These are phyloP conservation scores for Rynchops niger DNA, from an alignment of 2,113 vertebrate species.

Conservation along the genomic window DNA sequence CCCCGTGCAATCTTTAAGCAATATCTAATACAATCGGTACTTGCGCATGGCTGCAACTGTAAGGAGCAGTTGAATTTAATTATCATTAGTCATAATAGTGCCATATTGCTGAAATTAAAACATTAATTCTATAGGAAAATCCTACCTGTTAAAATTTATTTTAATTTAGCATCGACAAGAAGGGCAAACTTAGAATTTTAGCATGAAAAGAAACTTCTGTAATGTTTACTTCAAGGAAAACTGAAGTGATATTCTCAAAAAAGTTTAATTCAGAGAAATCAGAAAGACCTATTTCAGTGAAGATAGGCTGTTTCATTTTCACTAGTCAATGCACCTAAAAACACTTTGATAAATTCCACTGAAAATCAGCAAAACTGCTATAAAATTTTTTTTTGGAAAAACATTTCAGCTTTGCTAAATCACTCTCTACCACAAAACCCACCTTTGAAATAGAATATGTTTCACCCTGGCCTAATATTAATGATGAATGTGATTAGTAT, in stretches of 20 bases:
- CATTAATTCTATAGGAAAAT: neutral
- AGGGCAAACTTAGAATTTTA: neutral
- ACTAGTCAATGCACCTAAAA: neutral
- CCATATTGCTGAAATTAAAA: neutral
- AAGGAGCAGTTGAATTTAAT: neutral
- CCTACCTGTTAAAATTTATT: neutral
- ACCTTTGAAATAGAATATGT: neutral
- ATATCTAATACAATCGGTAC: neutral
- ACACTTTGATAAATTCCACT: neutral
- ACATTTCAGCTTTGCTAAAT: neutral
- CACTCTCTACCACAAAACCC: neutral
- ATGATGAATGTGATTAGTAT: neutral
- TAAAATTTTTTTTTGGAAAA: neutral
- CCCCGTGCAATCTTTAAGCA: neutral
- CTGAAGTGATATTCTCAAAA: neutral
- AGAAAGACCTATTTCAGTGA: neutral
- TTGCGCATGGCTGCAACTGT: neutral
- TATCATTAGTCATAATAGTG: neutral
- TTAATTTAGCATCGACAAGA: fast-evolving
- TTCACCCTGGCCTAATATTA: neutral
- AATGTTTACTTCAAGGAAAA: neutral
- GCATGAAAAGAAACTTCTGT: neutral
- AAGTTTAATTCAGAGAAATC: neutral
- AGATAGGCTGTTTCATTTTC: neutral
- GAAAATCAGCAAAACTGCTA: neutral